Base-by-base conservation (phyloP, 2,888 invertebrate species). In the Ophion obscuratus region DNA sequence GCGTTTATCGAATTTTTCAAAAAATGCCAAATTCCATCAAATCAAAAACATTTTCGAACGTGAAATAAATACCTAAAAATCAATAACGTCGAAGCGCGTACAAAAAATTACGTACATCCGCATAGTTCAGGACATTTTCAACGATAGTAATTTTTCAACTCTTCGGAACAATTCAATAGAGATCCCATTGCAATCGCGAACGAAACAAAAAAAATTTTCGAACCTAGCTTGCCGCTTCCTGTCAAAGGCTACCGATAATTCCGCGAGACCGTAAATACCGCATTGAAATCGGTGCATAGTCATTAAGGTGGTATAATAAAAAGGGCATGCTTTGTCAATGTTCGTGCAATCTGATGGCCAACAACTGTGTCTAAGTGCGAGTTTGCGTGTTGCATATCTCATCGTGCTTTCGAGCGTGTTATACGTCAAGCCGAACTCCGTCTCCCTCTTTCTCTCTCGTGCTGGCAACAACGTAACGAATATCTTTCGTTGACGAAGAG, bases 401-500 rank as follows among this genome's bases (percentile, higher is more conserved):
- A n/a, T 11, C 17, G 40, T 10, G n/a, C 59, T 73, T 64, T 66
- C n/a, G 59, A 53, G 57, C 71, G 53, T 59, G 66, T 61, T 68
- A 57, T 44, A 71, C 67, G 47, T 64, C 36, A 61, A 27, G 76
- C 82, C 66, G 44, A 47, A 74, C 73, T 67, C 44, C 31, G 47
- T 66, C 57, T 57, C 57, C 24, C 27, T 59, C 70, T 53, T 53
- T 31, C 62, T 62, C 27, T 70, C 66, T 53, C 47, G 47, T 53
- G 20, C 76, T 68, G n/a, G 73, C n/a, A 81, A 70, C 78, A 77
- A 66, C 77, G 62, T 81, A 75, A 85, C 85, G 88, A 87, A 87
- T 88, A 87, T 88, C 85, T 84, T 83, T 82, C 83, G 83, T 83
- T 88, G 85, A 87, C 88, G 87, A 84, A 83, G 87, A 85, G 87